These are phyloP conservation scores for Ligdia adustata DNA, from an alignment of 2,888 invertebrate species.

Conservation along the genomic window DNA sequence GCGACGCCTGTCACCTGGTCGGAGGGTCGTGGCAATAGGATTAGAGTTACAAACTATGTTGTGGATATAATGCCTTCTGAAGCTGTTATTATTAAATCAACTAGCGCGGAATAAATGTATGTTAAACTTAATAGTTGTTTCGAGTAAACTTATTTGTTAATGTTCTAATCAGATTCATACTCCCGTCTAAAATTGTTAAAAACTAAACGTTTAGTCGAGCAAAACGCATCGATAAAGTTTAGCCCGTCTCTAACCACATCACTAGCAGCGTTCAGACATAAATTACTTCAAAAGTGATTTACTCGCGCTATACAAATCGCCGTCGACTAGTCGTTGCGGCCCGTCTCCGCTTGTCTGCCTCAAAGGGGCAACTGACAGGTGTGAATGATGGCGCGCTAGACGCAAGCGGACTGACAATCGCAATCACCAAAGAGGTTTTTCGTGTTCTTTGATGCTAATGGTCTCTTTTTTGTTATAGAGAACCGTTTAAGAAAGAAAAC, in stretches of 20 bases:
- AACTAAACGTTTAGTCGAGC: no score
- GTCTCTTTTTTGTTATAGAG: slow-evolving; percentile 53
- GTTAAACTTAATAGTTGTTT: no score
- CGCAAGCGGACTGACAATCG: slow-evolving; percentile 66
- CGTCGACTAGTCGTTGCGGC: slow-evolving; percentile 67
- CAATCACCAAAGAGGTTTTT: slow-evolving; percentile 55
- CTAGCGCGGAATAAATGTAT: no score
- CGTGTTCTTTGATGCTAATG: slow-evolving; percentile 67
- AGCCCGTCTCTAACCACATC: slow-evolving; percentile 45
- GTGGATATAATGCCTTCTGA: no score
- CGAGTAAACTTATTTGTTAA: no score
- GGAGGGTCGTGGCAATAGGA: background rate
- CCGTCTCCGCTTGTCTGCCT: slow-evolving; percentile 64
- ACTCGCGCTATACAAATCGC: slow-evolving; percentile 74
- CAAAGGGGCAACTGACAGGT: slow-evolving; percentile 71
- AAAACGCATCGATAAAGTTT: slow-evolving; percentile 13
- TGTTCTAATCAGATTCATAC: no score
- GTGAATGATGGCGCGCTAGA: slow-evolving; percentile 64
- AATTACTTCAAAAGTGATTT: slow-evolving; percentile 82
- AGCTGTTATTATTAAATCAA: no score
- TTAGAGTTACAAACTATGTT: background rate
- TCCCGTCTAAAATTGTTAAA: no score
- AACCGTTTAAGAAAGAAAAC: slow-evolving; percentile 44
- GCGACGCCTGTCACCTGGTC: slow-evolving; percentile 55
- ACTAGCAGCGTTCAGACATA: slow-evolving; percentile 64